Percentiles rank a stretch among this genome's conserved stretches.
These are phyloP conservation scores for Triplophysa tibetana DNA, from an alignment of 2,113 vertebrate species.

Conservation along the genomic window DNA sequence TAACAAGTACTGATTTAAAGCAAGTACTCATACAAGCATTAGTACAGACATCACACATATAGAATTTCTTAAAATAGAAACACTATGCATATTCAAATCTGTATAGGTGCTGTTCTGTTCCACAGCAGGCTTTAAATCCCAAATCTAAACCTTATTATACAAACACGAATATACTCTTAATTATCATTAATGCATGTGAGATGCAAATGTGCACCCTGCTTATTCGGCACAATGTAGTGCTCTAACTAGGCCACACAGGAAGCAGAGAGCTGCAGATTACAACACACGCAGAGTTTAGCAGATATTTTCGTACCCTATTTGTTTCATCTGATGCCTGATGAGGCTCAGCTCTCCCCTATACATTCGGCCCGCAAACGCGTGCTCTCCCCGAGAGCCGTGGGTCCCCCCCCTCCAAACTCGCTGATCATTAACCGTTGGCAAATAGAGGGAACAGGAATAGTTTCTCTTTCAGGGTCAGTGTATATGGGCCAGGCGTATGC, in stretches of 20 bases:
- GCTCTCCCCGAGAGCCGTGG: constrained; percentile 25
- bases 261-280: constrained; percentile 30
- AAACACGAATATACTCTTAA: constrained; percentile 15
- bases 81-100: background rate
- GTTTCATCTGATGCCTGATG: constrained; percentile 42
- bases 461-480: constrained; percentile 37
- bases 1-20: no score
- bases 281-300: background rate
- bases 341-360: background rate
- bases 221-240: constrained; percentile 6
- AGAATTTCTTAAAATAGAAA: background rate
- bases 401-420: constrained; percentile 35
- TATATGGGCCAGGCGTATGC: constrained; percentile 32
- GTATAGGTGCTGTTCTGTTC: background rate
- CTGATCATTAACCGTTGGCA: constrained; percentile 33
- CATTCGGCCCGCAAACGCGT: constrained; percentile 5
- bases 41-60: background rate
- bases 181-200: constrained; percentile 15
- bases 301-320: constrained; percentile 46
- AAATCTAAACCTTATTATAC: constrained; percentile 23
- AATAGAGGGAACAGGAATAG: constrained; percentile 33
- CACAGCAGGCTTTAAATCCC: background rate
- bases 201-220: constrained; percentile 20
- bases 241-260: constrained; percentile 47
- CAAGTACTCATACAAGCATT: background rate